Percentiles rank a stretch among this genome's conserved stretches.
Conservation (phyloP, 2,888 invertebrate genomes). For the Epiblema foenella region DNA sequence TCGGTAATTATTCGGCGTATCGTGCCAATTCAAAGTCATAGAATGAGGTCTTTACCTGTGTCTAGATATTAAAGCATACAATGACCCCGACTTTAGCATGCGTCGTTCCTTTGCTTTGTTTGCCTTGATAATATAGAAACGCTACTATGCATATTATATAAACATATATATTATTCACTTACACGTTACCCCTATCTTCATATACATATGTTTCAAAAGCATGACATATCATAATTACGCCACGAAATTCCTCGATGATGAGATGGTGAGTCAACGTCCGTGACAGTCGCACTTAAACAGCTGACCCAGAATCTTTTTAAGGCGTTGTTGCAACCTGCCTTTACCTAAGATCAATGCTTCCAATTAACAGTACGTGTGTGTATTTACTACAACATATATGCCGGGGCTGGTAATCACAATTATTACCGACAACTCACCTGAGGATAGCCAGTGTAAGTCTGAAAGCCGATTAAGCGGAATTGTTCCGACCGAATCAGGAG, state of each 20-base stretch:
- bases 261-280: slow-evolving; percentile 19
- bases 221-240: slow-evolving; percentile 22
- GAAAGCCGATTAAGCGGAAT: background rate
- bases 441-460: background rate
- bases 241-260: slow-evolving; percentile 27
- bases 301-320: slow-evolving; percentile 28
- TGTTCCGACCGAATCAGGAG: no score
- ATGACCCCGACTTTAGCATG: background rate
- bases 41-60: no score
- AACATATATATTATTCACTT: background rate
- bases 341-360: slow-evolving; percentile 25
- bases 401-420: background rate
- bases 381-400: background rate
- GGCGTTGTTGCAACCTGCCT: slow-evolving; percentile 15
- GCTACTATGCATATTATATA: background rate
- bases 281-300: slow-evolving; percentile 2
- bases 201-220: slow-evolving; percentile 15
- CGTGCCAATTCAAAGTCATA: no score
- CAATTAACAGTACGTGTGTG: background rate
- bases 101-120: background rate
- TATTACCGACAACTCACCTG: background rate
- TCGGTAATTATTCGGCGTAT: no score
- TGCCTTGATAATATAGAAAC: background rate
- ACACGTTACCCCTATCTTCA: background rate
- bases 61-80: no score